These are phyloP conservation scores for Sardina pilchardus DNA, from an alignment of 2,113 vertebrate genomes.

Conservation along the genomic window DNA sequence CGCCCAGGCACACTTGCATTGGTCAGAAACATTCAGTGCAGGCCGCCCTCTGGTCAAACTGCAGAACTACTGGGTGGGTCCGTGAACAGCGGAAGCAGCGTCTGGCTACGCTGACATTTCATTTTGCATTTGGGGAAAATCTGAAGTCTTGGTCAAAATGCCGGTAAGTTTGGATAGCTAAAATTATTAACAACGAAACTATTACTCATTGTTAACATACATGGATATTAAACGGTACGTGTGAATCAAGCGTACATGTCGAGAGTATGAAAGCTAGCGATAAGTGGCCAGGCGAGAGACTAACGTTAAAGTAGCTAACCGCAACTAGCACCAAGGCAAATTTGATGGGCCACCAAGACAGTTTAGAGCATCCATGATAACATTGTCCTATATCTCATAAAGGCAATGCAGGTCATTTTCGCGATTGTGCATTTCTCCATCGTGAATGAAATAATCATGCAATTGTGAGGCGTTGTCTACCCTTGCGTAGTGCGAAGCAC, in stretches of 20 bases:
- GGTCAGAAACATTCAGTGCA: no score
- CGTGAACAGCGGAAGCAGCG: constrained; percentile 71
- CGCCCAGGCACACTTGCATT: no score
- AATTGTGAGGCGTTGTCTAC: not conserved
- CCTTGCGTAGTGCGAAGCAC: not conserved
- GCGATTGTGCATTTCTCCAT: not conserved
- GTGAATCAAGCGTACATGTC: not conserved
- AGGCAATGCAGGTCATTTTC: not conserved
- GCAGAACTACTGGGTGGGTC: constrained; percentile 62
- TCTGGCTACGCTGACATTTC: constrained; percentile 37
- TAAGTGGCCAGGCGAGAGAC: not conserved
- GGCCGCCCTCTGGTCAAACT: constrained; percentile 49
- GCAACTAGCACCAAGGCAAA: not conserved
- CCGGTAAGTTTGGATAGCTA: constrained; percentile 71
- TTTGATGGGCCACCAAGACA: not conserved
- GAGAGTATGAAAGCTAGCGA: not conserved
- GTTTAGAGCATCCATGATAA: not conserved
- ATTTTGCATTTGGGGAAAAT: constrained; percentile 51
- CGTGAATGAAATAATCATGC: not conserved
- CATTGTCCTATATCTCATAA: not conserved
- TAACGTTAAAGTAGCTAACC: not conserved
- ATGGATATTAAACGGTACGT: not conserved
- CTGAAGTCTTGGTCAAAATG: constrained; percentile 69
- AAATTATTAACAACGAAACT: not conserved
- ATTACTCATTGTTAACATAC: not conserved